Conservation (phyloP, 2,888 invertebrate species). For the Hipparchia semele region DNA sequence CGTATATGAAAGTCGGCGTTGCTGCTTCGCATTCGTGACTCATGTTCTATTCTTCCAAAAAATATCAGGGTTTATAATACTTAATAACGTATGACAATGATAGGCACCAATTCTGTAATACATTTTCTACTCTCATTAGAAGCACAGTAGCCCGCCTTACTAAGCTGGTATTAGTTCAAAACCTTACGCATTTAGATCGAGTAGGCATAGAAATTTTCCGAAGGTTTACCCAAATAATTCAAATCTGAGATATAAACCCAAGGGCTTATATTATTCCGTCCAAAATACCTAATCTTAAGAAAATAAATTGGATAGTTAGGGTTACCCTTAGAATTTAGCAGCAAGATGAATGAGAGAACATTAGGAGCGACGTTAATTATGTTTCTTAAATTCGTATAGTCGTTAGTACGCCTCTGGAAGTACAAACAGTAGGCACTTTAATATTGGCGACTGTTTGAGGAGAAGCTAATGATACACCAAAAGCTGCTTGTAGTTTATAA, state of each 20-base stretch:
- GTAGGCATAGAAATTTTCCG: neutral
- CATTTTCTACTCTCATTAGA: neutral
- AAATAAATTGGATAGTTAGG: constrained; percentile 11
- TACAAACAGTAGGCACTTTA: neutral
- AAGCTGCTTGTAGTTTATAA: neutral
- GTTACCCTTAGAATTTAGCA: neutral
- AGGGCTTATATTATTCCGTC: neutral
- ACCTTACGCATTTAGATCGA: neutral
- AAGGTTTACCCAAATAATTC: neutral
- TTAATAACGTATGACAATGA: too few species aligned
- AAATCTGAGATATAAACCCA: neutral
- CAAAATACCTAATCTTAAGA: neutral
- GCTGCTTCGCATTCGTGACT: too few species aligned
- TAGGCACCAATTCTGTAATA: too few species aligned
- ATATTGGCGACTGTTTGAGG: neutral
- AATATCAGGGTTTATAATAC: too few species aligned
- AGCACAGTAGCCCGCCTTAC: neutral
- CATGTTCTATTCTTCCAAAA: too few species aligned
- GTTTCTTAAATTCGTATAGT: neutral
- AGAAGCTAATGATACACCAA: neutral
- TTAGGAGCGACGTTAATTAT: constrained; percentile 1
- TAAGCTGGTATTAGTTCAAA: neutral
- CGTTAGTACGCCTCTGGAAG: neutral
- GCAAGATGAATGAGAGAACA: constrained; percentile 12
- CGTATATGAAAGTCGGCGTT: too few species aligned